These are phyloP conservation scores for Brenthis hecate DNA, from an alignment of 2,888 invertebrate genomes.

Conservation along the genomic window DNA sequence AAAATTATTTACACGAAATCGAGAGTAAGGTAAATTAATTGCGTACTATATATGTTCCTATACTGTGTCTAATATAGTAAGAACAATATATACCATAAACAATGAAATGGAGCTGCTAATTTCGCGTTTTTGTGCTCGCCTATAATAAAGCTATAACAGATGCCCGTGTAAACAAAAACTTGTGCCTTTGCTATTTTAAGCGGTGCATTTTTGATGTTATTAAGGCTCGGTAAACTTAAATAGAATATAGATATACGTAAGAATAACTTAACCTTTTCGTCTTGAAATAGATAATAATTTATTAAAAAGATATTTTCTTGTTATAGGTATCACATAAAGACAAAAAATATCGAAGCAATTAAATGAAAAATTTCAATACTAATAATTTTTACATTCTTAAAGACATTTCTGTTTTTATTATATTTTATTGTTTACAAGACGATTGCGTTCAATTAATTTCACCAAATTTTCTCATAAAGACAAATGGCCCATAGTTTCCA, in stretches of 20 bases:
- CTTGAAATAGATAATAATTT: no score
- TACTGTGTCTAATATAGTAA: neutral
- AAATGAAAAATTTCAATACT: no score
- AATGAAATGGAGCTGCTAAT: slow-evolving; percentile 28
- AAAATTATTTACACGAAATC: slow-evolving; percentile 70
- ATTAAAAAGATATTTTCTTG: no score
- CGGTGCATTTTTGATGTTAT: slow-evolving; percentile 11
- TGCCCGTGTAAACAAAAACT: slow-evolving; percentile 17
- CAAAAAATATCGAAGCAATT: no score
- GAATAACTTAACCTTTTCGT: no score
- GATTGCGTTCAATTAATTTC: neutral
- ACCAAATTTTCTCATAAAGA: slow-evolving; percentile 1
- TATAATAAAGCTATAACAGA: slow-evolving; percentile 34
- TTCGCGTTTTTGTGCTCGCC: slow-evolving; percentile 20
- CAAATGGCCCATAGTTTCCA: neutral
- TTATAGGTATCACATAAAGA: no score
- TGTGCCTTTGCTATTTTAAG: slow-evolving; percentile 6
- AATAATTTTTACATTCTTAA: no score
- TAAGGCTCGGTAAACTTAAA: neutral
- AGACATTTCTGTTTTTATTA: no score
- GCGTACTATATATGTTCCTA: neutral
- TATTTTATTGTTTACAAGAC: no score
- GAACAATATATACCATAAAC: slow-evolving; percentile 31
- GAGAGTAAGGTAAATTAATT: slow-evolving; percentile 22
- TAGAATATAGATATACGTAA: neutral